Base-by-base conservation (phyloP, 2,888 invertebrate species). In the Lissocephala sabroskyi region DNA sequence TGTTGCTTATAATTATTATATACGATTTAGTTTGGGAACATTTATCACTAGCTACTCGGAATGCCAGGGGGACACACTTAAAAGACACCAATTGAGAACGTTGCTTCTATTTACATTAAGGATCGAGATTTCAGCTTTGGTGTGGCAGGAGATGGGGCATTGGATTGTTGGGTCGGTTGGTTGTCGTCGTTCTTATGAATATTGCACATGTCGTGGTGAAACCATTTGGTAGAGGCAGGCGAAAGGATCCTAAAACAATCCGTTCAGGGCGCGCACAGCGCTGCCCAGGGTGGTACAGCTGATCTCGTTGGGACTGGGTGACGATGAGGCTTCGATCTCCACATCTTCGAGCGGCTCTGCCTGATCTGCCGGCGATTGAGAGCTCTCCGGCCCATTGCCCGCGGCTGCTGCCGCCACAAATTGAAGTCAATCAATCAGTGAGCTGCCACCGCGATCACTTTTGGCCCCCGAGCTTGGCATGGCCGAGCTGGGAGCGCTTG, bases 361-460 rank as follows among this genome's bases (percentile, higher is more conserved):
- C 32, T 35, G 45, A 23, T 18, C 36, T 41, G 28, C 23, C 23
- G 10, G 36, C 17, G 29, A 6, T 16, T 35, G 35, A 2, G 2
- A 13, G 30, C 11, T 32, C n/a, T 23, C 23, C 11, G 9, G 26
- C 26, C 26, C 40, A 9, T 29, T 18, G 7, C 23, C 28, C 17
- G 61, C 60, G 19, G 70, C 73, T 23, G 78, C 71, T 28, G 73
- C 77, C 42, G 71, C 70, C 35, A 79, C 75, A 42, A 80, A 66
- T 59, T 81, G 83, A 67, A 82, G 84, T 84, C 84, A 84, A 62
- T 84, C 84, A 59, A 84, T 82, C 41, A 84, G 67, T 39, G 81
- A 30, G 56, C 74, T 54, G 36, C 33, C 52, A 51, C 56, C 28
- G 40, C 45, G 10, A 47, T 48, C 56, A 36, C 13, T 58, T 9